Conservation (phyloP, 1,140 invertebrate genomes). For the Zophobas atratus region DNA sequence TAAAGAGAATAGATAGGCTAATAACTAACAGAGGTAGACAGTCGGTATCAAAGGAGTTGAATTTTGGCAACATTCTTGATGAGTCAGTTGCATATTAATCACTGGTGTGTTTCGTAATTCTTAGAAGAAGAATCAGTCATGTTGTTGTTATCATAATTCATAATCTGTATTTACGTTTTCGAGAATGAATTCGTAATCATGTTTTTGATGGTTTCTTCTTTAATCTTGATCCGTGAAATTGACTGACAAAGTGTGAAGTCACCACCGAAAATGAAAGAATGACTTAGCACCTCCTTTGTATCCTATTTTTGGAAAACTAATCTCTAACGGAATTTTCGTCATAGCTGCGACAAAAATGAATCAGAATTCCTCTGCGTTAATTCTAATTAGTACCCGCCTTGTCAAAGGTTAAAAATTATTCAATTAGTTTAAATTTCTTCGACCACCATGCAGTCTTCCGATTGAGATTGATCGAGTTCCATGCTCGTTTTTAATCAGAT, state of each 20-base stretch:
- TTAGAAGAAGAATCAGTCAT: no score
- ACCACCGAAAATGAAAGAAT: background rate
- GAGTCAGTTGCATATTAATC: no score
- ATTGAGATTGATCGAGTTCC: constrained; percentile 8
- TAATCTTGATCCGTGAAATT: no score
- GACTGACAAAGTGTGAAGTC: background rate
- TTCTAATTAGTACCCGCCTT: constrained; percentile 21
- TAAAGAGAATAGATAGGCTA: background rate
- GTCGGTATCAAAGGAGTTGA: no score
- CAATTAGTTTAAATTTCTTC: constrained; percentile 12
- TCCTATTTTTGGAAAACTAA: constrained; percentile 26
- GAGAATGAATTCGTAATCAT: no score
- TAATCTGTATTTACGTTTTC: no score
- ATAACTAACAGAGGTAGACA: no score
- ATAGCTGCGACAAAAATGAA: constrained; percentile 4
- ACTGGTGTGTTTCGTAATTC: no score
- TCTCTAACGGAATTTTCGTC: background rate
- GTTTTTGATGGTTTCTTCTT: no score
- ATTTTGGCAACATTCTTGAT: no score
- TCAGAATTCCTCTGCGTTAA: constrained; percentile 1
- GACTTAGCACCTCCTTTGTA: constrained; percentile 12
- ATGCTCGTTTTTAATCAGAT: constrained; percentile 5
- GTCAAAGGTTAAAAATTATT: constrained; percentile 21
- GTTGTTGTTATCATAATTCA: no score
- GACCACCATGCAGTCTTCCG: constrained; percentile 25